These are phyloP conservation scores for Ophraella communa DNA, from an alignment of 2,888 invertebrate species.

Conservation along the genomic window DNA sequence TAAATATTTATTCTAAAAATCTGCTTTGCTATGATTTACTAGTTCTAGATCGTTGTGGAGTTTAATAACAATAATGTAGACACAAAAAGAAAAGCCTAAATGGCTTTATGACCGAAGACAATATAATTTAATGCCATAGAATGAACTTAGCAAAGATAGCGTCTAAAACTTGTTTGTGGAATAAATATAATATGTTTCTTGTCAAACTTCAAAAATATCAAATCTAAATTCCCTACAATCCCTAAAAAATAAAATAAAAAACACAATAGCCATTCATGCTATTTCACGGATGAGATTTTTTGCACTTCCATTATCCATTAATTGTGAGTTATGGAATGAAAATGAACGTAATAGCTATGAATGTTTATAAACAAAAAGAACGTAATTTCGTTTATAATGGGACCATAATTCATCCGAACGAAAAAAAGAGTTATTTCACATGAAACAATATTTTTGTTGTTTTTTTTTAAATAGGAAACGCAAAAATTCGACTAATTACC, in stretches of 20 bases:
- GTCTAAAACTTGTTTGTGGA: too few species aligned
- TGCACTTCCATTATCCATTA: constrained; percentile 21
- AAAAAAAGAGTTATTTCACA: constrained; percentile 17
- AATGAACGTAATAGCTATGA: constrained; percentile 25
- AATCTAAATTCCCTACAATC: too few species aligned
- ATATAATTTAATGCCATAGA: too few species aligned
- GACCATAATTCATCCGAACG: constrained; percentile 6
- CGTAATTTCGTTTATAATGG: constrained; percentile 23
- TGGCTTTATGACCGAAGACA: too few species aligned
- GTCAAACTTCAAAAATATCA: too few species aligned
- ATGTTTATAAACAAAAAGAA: constrained; percentile 25
- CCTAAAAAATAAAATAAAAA: background rate
- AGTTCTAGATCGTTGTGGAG: too few species aligned
- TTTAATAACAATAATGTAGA: too few species aligned
- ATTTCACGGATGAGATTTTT: constrained; percentile 14
- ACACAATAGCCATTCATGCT: constrained; percentile 7
- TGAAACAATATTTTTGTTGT: constrained; percentile 15
- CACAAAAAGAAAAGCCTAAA: too few species aligned
- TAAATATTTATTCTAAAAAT: too few species aligned
- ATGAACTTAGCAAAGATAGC: too few species aligned
- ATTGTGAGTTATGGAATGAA: constrained; percentile 24
- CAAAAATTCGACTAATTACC: constrained; percentile 11
- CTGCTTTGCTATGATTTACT: too few species aligned
- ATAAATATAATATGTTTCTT: too few species aligned
- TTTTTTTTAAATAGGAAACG: background rate